These are phyloP conservation scores for Monoplex corrugatus DNA, from an alignment of 2,888 invertebrate species.

Conservation along the genomic window DNA sequence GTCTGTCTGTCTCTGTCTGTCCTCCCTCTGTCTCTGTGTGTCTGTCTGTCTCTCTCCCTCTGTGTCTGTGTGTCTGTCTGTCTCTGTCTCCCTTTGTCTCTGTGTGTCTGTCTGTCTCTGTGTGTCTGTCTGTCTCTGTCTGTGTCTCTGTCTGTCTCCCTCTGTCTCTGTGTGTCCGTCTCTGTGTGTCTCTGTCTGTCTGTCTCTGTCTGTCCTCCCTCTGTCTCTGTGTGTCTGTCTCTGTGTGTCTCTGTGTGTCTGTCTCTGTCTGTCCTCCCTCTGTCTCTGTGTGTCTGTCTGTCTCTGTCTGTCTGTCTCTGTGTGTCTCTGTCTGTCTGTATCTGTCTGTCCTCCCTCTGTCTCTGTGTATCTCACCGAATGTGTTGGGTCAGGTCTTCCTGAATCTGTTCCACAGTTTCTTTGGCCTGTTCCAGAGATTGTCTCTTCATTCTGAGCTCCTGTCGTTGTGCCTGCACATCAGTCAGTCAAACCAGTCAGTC, in stretches of 20 bases:
- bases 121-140: neutral
- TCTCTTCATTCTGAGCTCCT: constrained; percentile 65
- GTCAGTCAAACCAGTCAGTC: no score
- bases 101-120: neutral
- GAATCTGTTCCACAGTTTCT: constrained; percentile 72
- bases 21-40: no score
- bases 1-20: no score
- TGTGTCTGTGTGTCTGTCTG: neutral
- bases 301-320: no score
- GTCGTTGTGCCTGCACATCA: constrained; percentile 56
- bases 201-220: neutral
- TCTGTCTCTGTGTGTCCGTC: no score
- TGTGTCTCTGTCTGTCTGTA: neutral
- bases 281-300: neutral
- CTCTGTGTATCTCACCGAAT: constrained; percentile 60
- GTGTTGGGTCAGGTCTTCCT: constrained; percentile 71
- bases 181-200: neutral
- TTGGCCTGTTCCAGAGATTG: constrained; percentile 71
- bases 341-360: neutral
- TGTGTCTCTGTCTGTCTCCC: no score
- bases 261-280: neutral
- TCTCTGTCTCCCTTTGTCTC: neutral
- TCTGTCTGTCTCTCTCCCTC: no score
- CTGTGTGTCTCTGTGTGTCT: neutral
- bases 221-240: neutral